Evolutionary conservation across 2,113 vertebrate genomes (phyloP).

Genomic region (Oriolus oriolus): DNA sequence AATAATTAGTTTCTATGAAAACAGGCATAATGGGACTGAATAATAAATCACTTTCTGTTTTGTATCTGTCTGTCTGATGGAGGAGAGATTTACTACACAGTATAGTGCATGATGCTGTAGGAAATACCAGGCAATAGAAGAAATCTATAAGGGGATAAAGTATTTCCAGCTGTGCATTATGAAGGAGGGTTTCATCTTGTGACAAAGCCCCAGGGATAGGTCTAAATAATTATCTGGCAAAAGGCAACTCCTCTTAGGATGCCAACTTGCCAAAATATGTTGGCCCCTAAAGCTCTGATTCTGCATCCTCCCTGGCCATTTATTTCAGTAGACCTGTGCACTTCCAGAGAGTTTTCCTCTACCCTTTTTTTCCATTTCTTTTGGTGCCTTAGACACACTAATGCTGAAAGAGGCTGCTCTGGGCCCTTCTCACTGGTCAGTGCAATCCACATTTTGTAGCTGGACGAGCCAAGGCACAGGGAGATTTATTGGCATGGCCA

Average conservation of each 20-base stretch:
- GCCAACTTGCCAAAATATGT: not conserved
- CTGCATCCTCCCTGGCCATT: not conserved
- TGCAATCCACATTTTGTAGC: not conserved
- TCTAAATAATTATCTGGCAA: not conserved
- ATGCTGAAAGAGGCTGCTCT: not conserved
- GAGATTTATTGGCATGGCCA: not conserved
- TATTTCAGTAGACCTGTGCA: not conserved
- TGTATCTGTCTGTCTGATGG: conserved; percentile 71
- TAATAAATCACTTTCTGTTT: conserved; percentile 79
- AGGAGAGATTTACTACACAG: conserved; percentile 68
- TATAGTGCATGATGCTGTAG: conserved; percentile 30
- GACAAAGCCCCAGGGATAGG: not conserved
- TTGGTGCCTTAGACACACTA: not conserved
- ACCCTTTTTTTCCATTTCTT: not conserved
- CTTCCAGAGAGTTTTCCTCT: not conserved
- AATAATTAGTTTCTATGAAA: conserved; percentile 83
- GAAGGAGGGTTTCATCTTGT: not conserved
- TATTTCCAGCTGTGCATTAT: conserved; percentile 34
- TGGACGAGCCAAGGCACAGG: not conserved
- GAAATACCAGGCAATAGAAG: conserved; percentile 31
- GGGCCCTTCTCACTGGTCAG: not conserved
- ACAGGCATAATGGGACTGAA: conserved; percentile 78
- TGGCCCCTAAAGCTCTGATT: not conserved
- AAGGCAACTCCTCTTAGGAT: not conserved
- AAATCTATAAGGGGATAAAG: conserved; percentile 17